Evolutionary conservation across 1,140 invertebrate genomes (phyloP), one percentile per base, ranked within the genome.

Genomic region (Paralvinella palmiformis): DNA sequence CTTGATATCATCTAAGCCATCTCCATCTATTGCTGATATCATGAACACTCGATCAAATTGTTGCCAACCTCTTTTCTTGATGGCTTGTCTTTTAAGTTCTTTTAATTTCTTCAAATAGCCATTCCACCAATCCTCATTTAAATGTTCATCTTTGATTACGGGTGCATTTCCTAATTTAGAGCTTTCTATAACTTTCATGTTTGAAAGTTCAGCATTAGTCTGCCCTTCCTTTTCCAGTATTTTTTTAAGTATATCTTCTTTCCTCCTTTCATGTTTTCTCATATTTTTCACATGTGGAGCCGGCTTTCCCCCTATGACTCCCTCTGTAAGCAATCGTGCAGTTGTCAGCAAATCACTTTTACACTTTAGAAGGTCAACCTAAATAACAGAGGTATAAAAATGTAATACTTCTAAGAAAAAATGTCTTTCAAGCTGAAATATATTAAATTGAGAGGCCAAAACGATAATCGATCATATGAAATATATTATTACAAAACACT

Each of bases 11-110:
- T 85, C 80, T 36, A 93, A 75, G n/a, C 92, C 92, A 79, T 87
- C 86, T 50, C 87, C 86, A 55, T 85, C 86, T 35, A 93, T 74
- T 0, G 92, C 89, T 24, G 93, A 96, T 10, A 95, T 83, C 83
- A 96, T 88, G 74, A 97, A 97, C 24, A 96, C 87, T 73, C 91
- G 86, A 15, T 84, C 81, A 73, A 96, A 96, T 67, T 88, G 73
- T 48, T 86, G 86, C 86, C 89, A 93, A 3, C 86, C 86, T 27
- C 75, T 77, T 37, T 82, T 66, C 36, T 74, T 66, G 48, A 69
- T 63, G 7, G 73, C 55, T 13, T 61, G 35, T 17, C 22, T 45
- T 22, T 59, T 36, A 17, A 66, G 22, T 24, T 41, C 37, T 31
- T 65, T 52, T 22, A 69, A 32, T 20, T n/a, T 31, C 29, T 36